Evolutionary conservation across 2,113 vertebrate genomes (phyloP), one percentile per base, ranked within the genome.

Genomic region (Baryphthengus martii): DNA sequence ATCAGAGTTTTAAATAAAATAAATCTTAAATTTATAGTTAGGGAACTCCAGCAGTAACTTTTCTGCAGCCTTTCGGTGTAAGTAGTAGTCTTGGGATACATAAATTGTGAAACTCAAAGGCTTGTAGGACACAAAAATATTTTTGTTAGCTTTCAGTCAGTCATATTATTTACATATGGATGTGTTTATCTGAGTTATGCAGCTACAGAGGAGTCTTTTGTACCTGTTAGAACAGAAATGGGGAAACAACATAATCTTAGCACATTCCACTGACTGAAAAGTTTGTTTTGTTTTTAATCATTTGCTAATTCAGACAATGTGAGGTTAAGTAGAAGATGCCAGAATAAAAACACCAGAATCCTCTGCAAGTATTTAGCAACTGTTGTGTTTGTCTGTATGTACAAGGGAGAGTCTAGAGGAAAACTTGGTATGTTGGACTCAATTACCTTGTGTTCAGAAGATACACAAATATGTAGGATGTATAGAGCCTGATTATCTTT

Each of bases 331-430:
- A 72, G 55, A 90, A 90, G 79, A 84, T 44, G 52, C 68, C 83
- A 92, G 76, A 84, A 92, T 63, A 92, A 95, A 89, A 72, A 92
- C 92, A 70, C 58, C 58, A 79, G 72, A 84, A 71, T 71, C 80
- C 76, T 76, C 53, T 56, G 90, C 55, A 80, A 59, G 58, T 83
- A 52, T 85, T 93, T 79, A 42, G 39, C 55, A 88, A 10, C 61
- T 65, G 72, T 55, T 86, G 59, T 86, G 25, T 28, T 44, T 96
- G 52, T 72, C 16, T 70, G 16, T 40, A 18, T 24, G 53, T 42
- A 52, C 14, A 70, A 53, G 63, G 45, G 35, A 44, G 55, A 74
- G 24, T 39, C 50, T 59, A 31, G 39, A 17, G 31, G 21, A 68
- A 52, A 90, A 71, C 35, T 83, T 35, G 21, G 7, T 61, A 24